A percentile compares a stretch with the other conserved stretches of the same genome.
Evolutionary conservation across 2,888 invertebrate species (phyloP).

Genomic region (Ophioninae sp.): DNA sequence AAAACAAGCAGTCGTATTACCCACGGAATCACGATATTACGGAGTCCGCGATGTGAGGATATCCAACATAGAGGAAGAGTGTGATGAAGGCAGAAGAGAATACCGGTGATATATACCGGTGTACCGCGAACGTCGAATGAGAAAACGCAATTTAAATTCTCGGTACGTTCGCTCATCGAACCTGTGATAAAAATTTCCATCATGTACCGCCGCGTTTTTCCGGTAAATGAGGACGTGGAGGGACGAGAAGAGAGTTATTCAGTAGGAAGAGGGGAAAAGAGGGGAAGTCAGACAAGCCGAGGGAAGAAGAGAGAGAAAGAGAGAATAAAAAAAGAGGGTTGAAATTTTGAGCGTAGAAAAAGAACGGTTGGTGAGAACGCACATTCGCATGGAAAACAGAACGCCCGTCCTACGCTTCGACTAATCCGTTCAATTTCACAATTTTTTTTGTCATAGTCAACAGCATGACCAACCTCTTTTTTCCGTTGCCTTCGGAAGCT

Average conservation of each 20-base stretch:
- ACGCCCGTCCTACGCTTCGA: constrained; percentile 51
- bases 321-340: constrained; percentile 22
- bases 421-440: constrained; percentile 55
- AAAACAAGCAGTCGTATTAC: not conserved
- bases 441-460: constrained; percentile 11
- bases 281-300: not conserved
- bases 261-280: constrained; percentile 12
- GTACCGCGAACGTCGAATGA: constrained; percentile 36
- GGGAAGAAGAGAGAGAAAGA: not conserved
- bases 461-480: constrained; percentile 8
- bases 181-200: constrained; percentile 60
- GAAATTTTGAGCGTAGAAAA: constrained; percentile 40
- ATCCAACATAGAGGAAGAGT: constrained; percentile 5
- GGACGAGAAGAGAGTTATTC: constrained; percentile 20
- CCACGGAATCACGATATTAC: constrained; percentile 8
- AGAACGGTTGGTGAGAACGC: constrained; percentile 58
- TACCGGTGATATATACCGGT: not conserved
- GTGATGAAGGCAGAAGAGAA: constrained; percentile 4
- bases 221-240: constrained; percentile 43
- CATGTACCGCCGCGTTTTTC: constrained; percentile 58
- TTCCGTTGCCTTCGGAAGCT: constrained; percentile 42
- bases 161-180: constrained; percentile 54
- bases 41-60: not conserved
- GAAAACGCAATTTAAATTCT: constrained; percentile 61
- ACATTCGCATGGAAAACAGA: constrained; percentile 65